A percentile compares a stretch with the other conserved stretches of the same genome.
Evolutionary conservation across 1,140 invertebrate genomes (phyloP).

Genomic region (Drosophila lowei): DNA sequence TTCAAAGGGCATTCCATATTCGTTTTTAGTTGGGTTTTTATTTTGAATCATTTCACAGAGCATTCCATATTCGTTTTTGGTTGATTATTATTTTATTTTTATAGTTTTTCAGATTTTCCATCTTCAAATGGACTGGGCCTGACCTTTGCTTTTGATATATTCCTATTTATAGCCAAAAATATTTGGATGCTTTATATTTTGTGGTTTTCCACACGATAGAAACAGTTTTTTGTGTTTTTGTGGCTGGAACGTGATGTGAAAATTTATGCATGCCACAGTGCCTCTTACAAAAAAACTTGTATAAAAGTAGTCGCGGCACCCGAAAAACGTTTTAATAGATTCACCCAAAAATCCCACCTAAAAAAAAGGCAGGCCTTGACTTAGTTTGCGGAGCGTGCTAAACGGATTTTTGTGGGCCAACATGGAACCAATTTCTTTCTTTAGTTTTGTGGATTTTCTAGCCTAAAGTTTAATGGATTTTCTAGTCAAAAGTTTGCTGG

Average conservation of each 20-base stretch:
- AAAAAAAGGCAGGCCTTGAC: constrained; percentile 42
- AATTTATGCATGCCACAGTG: constrained; percentile 24
- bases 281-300: constrained; percentile 4
- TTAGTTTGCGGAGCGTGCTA: constrained; percentile 42
- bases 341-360: constrained; percentile 23
- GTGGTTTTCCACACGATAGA: constrained; percentile 45
- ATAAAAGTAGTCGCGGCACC: constrained; percentile 18
- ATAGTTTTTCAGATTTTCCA: constrained; percentile 23
- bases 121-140: constrained; percentile 18
- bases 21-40: background rate
- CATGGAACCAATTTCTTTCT: constrained; percentile 18
- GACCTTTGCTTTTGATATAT: constrained; percentile 42
- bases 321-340: constrained; percentile 23
- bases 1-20: too few species aligned
- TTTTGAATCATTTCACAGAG: too few species aligned
- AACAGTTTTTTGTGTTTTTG: constrained; percentile 11
- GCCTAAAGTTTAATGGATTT: too few species aligned
- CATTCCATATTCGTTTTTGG: background rate
- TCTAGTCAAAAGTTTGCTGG: too few species aligned
- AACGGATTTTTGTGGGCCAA: constrained; percentile 31
- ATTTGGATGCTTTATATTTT: constrained; percentile 32
- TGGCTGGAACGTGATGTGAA: constrained; percentile 38
- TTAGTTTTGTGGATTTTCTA: background rate
- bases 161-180: constrained; percentile 40
- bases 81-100: background rate